Percentiles rank a stretch among this genome's conserved stretches.
Evolutionary conservation across 2,797 vertebrate genomes (phyloP).

Genomic region (Loris lydekkerianus): DNA sequence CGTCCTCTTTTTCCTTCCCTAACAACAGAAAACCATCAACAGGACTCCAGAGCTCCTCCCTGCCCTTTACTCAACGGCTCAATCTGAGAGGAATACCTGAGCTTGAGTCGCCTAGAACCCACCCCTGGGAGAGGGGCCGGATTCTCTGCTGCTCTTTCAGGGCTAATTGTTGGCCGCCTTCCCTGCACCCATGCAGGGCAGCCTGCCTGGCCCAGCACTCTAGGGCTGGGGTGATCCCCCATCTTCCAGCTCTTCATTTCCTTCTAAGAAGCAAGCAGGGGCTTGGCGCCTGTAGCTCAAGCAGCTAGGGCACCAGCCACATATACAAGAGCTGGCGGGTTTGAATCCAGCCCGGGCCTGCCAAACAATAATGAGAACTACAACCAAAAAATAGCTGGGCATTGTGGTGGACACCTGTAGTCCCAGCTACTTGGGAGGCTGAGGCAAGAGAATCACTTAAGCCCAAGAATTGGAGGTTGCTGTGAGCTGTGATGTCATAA

Average conservation of each 20-base stretch:
- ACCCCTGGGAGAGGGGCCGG: rapidly evolving
- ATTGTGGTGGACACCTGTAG: too few species aligned
- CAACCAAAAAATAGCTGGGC: too few species aligned
- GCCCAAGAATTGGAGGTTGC: too few species aligned
- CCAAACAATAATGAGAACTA: too few species aligned
- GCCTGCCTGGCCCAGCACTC: too few species aligned
- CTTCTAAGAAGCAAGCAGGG: not conserved
- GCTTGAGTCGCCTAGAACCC: not conserved
- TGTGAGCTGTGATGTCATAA: too few species aligned
- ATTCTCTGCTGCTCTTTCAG: not conserved
- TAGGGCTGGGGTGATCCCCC: rapidly evolving
- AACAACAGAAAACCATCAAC: not conserved
- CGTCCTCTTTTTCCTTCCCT: not conserved
- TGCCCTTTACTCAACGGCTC: not conserved
- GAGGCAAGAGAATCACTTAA: too few species aligned
- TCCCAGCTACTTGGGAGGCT: too few species aligned
- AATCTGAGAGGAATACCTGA: not conserved
- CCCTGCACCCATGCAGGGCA: rapidly evolving
- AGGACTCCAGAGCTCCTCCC: rapidly evolving
- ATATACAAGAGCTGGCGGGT: too few species aligned
- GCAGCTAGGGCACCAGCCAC: too few species aligned
- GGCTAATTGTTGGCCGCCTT: not conserved
- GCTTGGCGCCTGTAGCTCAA: too few species aligned
- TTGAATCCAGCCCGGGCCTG: too few species aligned
- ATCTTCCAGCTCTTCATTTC: not conserved